Base-by-base conservation (phyloP, 2,888 invertebrate species). In the Lysandra bellargus region DNA sequence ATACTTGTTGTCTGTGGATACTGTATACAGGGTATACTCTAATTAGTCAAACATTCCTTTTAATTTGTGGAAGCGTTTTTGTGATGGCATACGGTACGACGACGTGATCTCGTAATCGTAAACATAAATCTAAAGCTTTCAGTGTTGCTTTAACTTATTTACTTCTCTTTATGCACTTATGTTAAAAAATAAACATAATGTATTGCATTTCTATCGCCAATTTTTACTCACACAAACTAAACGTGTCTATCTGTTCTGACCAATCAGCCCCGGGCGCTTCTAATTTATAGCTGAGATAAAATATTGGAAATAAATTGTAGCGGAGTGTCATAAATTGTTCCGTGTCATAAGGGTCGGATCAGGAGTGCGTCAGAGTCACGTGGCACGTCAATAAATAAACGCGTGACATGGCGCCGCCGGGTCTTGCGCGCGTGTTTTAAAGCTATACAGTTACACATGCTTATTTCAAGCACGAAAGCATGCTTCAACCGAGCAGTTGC, bases 321-420 rank as follows among this genome's bases (percentile, higher is more conserved):
- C 23, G 40, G 44, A 74, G 44, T 44, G 44, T 74, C 44, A 44
- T 74, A 74, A 74, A 74, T 74, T 9, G 14, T 23, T 37, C 14
- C 33, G 69, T 69, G 69, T 69, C 69, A 69, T 69, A 23, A 74
- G 74, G 7, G 74, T 74, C 44, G 23, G 40, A 9, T 12, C 74
- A 44, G 57, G 57, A 57, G n/a, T 23, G 73, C 40, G 40, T 40
- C 7, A 44, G 74, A 37, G 72, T 37, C 17, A 57, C 57, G 44
- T n/a, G 74, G n/a, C 74, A 74, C 9, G 7, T 44, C 86, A 83
- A 88, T 88, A 88, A 89, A 89, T 89, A 86, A 86, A 85, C 84
- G 84, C 78, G 80, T 80, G 83, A 33, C 33, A 69, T 81, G 90
- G 89, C 90, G 90, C 90, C 91, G 85, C 86, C 85, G 88, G 82